phyloP scores from a whole-genome alignment of 2,797 vertebrate species.

The Pangasius larnaudii region DNA sequence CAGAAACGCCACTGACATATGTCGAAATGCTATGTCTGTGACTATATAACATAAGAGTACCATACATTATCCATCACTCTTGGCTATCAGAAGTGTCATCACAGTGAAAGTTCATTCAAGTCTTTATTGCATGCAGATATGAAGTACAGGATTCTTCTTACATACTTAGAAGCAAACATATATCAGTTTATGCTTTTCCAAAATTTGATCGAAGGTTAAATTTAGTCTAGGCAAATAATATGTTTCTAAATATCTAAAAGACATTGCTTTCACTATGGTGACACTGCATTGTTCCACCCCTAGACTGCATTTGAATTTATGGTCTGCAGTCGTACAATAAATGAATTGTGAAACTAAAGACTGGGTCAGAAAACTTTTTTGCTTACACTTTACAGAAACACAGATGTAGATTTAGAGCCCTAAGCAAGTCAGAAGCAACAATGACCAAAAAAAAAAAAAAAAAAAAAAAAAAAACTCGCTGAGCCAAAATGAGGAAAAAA shows the following conservation, averaged over 20 bases:
- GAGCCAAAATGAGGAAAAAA: background rate
- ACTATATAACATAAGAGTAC: background rate
- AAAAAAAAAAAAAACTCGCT: too few species aligned
- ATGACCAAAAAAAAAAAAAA: background rate
- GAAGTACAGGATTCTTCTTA: background rate
- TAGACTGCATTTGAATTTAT: conserved; percentile 36
- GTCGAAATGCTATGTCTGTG: background rate
- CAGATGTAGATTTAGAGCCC: background rate
- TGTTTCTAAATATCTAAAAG: conserved; percentile 25
- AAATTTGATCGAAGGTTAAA: background rate
- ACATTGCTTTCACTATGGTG: conserved; percentile 1
- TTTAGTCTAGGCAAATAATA: background rate
- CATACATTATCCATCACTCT: background rate
- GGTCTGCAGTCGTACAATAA: conserved; percentile 21
- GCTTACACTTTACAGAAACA: background rate
- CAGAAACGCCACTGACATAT: conserved; percentile 19
- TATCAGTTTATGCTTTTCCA: background rate
- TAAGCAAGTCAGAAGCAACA: background rate
- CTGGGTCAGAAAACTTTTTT: conserved; percentile 2
- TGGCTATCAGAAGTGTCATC: background rate
- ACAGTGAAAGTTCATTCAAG: background rate
- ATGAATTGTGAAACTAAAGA: conserved; percentile 50
- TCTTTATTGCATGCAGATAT: background rate
- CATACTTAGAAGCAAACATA: background rate
- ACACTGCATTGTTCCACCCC: conserved; percentile 22